Conservation (phyloP, 2,797 vertebrate species). For the Crocodylus rhombifer region DNA sequence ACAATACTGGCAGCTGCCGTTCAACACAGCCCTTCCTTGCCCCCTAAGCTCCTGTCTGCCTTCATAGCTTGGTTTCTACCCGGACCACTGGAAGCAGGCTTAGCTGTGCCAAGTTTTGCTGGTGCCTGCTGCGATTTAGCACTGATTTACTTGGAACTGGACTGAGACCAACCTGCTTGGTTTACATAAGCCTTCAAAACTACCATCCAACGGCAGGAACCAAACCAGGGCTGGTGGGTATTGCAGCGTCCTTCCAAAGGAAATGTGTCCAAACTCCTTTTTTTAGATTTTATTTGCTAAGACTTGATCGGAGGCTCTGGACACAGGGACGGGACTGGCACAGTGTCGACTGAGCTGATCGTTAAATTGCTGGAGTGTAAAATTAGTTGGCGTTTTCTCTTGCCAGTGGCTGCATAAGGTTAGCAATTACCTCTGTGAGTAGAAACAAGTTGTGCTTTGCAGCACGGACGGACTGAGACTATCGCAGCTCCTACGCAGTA, state of each 20-base stretch:
- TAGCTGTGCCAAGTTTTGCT: not conserved
- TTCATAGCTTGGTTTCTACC: not conserved
- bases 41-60: no score
- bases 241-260: not conserved
- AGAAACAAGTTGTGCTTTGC: not conserved
- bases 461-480: fast-evolving
- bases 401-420: not conserved
- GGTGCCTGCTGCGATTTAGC: not conserved
- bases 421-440: not conserved
- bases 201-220: not conserved
- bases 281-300: not conserved
- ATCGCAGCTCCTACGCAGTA: not conserved
- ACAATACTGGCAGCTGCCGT: not conserved
- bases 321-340: not conserved
- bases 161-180: not conserved
- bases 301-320: not conserved
- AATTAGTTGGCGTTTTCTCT: fast-evolving
- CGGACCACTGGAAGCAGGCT: not conserved
- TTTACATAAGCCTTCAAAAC: not conserved
- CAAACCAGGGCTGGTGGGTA: not conserved
- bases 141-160: not conserved
- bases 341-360: not conserved
- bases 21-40: no score
- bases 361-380: not conserved
- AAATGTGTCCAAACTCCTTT: not conserved